Conservation (phyloP, 2,113 vertebrate genomes). For the Tauraco erythrolophus region DNA sequence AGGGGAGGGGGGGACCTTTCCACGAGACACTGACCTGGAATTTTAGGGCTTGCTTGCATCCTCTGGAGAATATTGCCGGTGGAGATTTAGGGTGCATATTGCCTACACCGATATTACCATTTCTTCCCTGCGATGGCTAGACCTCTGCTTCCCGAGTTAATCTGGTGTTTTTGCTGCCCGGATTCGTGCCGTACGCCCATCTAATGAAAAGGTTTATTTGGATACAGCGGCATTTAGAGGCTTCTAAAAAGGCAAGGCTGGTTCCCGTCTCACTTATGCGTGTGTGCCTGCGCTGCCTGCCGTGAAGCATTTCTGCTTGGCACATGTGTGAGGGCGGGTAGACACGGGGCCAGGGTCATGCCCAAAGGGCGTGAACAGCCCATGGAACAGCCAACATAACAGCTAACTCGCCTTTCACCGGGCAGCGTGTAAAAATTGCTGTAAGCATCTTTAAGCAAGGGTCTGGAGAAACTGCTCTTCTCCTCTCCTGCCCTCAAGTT, state of each 20-base stretch:
- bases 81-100: not conserved
- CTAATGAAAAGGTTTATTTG: not conserved
- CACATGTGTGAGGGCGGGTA: constrained; percentile 1
- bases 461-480: not conserved
- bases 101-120: not conserved
- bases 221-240: not conserved
- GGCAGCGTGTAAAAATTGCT: not conserved
- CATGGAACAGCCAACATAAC: not conserved
- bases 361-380: not conserved
- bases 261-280: not conserved
- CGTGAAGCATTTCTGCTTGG: not conserved
- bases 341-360: fast-evolving
- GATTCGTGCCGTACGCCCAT: not conserved
- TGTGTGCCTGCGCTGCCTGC: not conserved
- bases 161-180: fast-evolving
- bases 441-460: not conserved
- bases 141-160: not conserved
- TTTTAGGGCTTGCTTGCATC: not conserved
- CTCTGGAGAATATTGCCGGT: not conserved
- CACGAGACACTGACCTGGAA: not conserved
- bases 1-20: not conserved
- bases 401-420: not conserved
- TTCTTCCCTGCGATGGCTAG: not conserved
- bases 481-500: not conserved
- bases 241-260: not conserved